A percentile compares a stretch with the other conserved stretches of the same genome.
Evolutionary conservation across 53 echinoderm and acorn worm species (phyloP).

Genomic region (Stichopus horrens): DNA sequence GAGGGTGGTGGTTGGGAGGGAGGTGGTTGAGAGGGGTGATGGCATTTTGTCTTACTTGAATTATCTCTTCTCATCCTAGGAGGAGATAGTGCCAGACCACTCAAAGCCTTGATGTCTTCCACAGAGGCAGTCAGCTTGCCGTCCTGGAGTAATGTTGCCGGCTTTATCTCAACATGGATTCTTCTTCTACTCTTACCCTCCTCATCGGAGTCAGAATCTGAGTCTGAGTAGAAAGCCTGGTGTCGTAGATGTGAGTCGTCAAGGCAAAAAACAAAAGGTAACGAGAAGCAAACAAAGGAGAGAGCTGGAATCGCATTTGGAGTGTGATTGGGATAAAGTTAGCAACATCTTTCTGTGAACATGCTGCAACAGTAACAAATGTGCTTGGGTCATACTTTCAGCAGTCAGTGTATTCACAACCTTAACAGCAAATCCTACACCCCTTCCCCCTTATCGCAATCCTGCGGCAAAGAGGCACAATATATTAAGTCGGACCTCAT

Average conservation of each 20-base stretch:
- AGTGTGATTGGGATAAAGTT: too few relatives aligned
- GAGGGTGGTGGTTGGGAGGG: too few relatives aligned
- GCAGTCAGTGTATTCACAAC: too few relatives aligned
- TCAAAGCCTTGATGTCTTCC: conserved; percentile 87
- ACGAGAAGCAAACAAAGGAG: too few relatives aligned
- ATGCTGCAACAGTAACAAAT: too few relatives aligned
- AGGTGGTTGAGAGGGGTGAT: neutral
- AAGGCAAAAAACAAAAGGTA: neutral
- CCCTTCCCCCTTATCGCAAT: too few relatives aligned
- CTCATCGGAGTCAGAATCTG: conserved; percentile 83
- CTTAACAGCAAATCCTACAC: too few relatives aligned
- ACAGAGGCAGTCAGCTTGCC: conserved; percentile 71
- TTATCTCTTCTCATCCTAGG: conserved; percentile 76
- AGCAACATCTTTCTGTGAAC: too few relatives aligned
- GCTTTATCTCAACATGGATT: conserved; percentile 97
- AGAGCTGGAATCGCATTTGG: too few relatives aligned
- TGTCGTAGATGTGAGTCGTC: conserved; percentile 5
- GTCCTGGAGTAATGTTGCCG: conserved; percentile 56
- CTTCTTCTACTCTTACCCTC: conserved; percentile 72
- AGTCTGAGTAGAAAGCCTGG: conserved; percentile 79
- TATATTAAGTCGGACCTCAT: too few relatives aligned
- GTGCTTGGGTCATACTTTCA: too few relatives aligned
- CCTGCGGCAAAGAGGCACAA: too few relatives aligned
- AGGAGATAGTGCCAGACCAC: conserved; percentile 86
- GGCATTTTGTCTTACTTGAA: conserved; percentile 70